phyloP scores from a whole-genome alignment of 2,797 vertebrate species.

The Pygocentrus nattereri region DNA sequence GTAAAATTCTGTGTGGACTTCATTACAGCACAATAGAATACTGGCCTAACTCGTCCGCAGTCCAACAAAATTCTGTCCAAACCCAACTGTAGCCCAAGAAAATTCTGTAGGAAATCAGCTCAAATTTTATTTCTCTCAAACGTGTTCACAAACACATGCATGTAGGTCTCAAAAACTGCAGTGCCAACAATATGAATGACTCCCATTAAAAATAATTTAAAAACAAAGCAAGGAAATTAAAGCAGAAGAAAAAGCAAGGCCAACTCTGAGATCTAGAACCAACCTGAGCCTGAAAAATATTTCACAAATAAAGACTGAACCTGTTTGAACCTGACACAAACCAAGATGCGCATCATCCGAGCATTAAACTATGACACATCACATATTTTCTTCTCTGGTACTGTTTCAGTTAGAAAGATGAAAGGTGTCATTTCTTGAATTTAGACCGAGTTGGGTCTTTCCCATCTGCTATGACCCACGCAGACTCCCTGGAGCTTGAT shows the following conservation, averaged over 20 bases:
- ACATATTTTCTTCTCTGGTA: neutral
- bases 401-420: neutral
- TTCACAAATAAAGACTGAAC: neutral
- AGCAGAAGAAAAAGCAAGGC: too few relatives aligned
- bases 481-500: constrained; percentile 74
- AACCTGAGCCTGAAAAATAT: neutral
- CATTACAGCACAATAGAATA: too few relatives aligned
- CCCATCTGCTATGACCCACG: constrained; percentile 54
- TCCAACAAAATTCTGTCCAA: too few relatives aligned
- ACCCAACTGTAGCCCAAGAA: neutral
- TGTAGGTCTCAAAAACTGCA: neutral
- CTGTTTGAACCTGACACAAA: neutral
- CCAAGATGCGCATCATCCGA: constrained; percentile 16
- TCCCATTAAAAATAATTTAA: too few relatives aligned
- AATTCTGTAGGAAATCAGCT: neutral
- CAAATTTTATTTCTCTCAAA: neutral
- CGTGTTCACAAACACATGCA: neutral
- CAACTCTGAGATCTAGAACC: too few relatives aligned
- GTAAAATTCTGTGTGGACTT: too few relatives aligned
- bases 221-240: neutral
- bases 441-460: neutral
- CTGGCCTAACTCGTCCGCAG: too few relatives aligned
- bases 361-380: constrained; percentile 33
- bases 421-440: constrained; percentile 36
- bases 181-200: neutral